Percentiles rank a stretch among this genome's conserved stretches.
phyloP scores from a whole-genome alignment of 2,797 vertebrate genomes.

The Synanceia verrucosa region DNA sequence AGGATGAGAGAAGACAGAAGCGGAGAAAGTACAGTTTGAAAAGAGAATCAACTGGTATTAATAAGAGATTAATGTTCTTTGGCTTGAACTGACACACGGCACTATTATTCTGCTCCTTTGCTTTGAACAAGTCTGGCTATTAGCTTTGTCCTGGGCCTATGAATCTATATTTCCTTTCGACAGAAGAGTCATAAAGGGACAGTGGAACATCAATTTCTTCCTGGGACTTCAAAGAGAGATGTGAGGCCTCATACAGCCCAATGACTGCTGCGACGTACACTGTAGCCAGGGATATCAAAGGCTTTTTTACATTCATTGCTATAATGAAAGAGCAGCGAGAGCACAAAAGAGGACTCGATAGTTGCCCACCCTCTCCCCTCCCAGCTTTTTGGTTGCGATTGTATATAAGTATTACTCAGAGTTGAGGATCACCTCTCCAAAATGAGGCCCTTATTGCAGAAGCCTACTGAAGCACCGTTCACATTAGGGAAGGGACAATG shows the following conservation, averaged over 20 bases:
- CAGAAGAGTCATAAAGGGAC: slow-evolving; percentile 75
- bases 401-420: slow-evolving; percentile 71
- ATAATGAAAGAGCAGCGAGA: slow-evolving; percentile 75
- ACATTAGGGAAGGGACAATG: slow-evolving; percentile 74
- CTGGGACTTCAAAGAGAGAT: slow-evolving; percentile 73
- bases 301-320: slow-evolving; percentile 72
- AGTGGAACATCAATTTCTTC: slow-evolving; percentile 77
- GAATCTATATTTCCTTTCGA: slow-evolving; percentile 76
- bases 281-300: slow-evolving; percentile 73
- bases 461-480: slow-evolving; percentile 64
- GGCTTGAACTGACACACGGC: slow-evolving; percentile 57
- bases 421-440: slow-evolving; percentile 67
- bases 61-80: slow-evolving; percentile 78
- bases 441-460: slow-evolving; percentile 64
- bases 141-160: slow-evolving; percentile 70
- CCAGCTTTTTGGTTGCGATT: slow-evolving; percentile 71
- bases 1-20: slow-evolving; percentile 51
- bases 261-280: slow-evolving; percentile 61
- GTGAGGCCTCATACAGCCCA: slow-evolving; percentile 57
- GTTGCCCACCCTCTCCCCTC: slow-evolving; percentile 70
- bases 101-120: slow-evolving; percentile 67
- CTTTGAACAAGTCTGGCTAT: slow-evolving; percentile 69
- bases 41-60: slow-evolving; percentile 76
- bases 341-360: slow-evolving; percentile 73
- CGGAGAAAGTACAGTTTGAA: slow-evolving; percentile 61